Evolutionary conservation across 2,797 vertebrate genomes (phyloP).

Genomic region (Hoplostethus mediterraneus): DNA sequence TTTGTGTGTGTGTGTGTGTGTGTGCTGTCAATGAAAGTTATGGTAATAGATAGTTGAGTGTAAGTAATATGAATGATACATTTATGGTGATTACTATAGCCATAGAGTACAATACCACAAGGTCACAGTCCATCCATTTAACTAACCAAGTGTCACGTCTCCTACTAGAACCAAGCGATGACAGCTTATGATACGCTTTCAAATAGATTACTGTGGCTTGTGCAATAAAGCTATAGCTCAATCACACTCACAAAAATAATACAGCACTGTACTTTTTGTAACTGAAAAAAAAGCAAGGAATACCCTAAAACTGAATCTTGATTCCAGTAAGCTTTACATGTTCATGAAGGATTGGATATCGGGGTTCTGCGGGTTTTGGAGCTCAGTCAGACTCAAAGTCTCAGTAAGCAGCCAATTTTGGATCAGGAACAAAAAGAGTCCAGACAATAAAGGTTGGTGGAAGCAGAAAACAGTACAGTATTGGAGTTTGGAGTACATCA

Average conservation of each 20-base stretch:
- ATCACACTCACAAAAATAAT: not conserved
- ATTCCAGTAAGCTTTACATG: not conserved
- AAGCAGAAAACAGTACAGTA: too few relatives aligned
- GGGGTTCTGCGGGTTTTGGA: too few relatives aligned
- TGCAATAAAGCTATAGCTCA: not conserved
- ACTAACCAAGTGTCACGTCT: conserved; percentile 35
- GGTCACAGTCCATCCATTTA: conserved; percentile 38
- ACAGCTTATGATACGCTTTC: not conserved
- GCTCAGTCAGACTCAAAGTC: too few relatives aligned
- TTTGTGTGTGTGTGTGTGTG: conserved; percentile 10
- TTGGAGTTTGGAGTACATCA: not conserved
- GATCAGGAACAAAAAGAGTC: too few relatives aligned
- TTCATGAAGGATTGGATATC: too few relatives aligned
- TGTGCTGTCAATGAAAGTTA: conserved; percentile 35
- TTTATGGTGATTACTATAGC: conserved; percentile 33
- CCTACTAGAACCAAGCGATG: conserved; percentile 3
- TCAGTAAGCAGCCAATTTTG: too few relatives aligned
- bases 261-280: not conserved
- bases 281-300: not conserved
- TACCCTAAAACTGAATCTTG: not conserved
- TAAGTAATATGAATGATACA: conserved; percentile 6
- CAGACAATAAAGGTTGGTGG: too few relatives aligned
- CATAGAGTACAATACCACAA: conserved; percentile 19
- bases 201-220: not conserved
- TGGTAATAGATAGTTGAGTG: conserved; percentile 31